phyloP scores from a whole-genome alignment of 2,888 invertebrate genomes.

The Phengaris alcon region DNA sequence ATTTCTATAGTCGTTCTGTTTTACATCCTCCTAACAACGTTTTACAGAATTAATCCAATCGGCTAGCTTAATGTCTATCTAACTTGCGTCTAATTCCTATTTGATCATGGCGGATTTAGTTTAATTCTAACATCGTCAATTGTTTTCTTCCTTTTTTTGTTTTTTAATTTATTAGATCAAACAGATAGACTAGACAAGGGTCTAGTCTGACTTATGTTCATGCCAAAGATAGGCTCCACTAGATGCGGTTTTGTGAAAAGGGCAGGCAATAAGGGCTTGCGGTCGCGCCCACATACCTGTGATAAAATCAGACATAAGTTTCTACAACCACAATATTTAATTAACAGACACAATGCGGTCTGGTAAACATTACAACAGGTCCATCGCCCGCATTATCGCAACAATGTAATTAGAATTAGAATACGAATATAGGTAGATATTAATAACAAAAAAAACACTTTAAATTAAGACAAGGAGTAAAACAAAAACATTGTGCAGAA shows the following conservation, averaged over 20 bases:
- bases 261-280: slow-evolving; percentile 37
- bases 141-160: neutral
- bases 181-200: slow-evolving; percentile 16
- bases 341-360: slow-evolving; percentile 24
- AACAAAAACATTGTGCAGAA: neutral
- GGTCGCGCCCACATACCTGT: slow-evolving; percentile 52
- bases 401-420: slow-evolving; percentile 27
- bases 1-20: neutral
- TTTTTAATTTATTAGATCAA: slow-evolving; percentile 6
- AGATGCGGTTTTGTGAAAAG: slow-evolving; percentile 17
- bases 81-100: neutral
- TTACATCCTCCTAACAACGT: neutral
- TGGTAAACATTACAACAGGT: slow-evolving; percentile 29
- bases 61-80: neutral
- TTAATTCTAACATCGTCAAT: neutral
- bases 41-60: neutral
- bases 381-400: slow-evolving; percentile 20
- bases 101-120: neutral
- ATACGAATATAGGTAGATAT: neutral
- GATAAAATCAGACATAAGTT: slow-evolving; percentile 38
- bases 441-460: neutral
- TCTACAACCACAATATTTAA: slow-evolving; percentile 38
- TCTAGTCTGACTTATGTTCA: slow-evolving; percentile 7
- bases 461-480: neutral
- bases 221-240: slow-evolving; percentile 5